Conservation (phyloP, 2,888 invertebrate genomes). For the Lepetodrilus schrolli region DNA sequence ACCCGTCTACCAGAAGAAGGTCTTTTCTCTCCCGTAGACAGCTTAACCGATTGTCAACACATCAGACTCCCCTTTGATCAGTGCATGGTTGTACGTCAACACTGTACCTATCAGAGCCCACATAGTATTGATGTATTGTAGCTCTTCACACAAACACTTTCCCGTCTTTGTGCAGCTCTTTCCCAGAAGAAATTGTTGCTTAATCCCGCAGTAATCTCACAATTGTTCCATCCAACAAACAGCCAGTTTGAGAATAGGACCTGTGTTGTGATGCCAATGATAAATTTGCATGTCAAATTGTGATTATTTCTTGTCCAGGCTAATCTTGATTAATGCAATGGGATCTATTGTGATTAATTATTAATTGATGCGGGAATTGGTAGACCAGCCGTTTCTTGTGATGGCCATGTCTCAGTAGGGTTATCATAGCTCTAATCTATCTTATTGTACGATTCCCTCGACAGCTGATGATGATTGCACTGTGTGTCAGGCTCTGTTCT, state of each 20-base stretch:
- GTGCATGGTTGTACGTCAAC: too few relatives aligned
- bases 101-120: too few relatives aligned
- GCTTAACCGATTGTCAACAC: too few relatives aligned
- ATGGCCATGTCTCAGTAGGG: too few relatives aligned
- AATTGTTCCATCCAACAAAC: not conserved
- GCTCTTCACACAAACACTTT: too few relatives aligned
- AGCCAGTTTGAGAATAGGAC: not conserved
- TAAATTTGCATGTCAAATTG: constrained; percentile 25
- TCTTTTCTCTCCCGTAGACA: too few relatives aligned
- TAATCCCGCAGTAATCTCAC: not conserved
- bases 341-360: constrained; percentile 25
- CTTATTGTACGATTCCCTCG: not conserved
- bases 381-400: not conserved
- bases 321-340: constrained; percentile 28
- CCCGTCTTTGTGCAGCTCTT: not conserved
- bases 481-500: too few relatives aligned
- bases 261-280: not conserved
- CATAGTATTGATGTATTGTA: too few relatives aligned
- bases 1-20: too few relatives aligned
- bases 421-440: not conserved
- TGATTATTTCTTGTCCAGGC: constrained; percentile 3
- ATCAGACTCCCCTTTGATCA: too few relatives aligned
- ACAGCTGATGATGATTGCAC: not conserved
- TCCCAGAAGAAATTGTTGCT: not conserved
- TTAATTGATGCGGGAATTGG: constrained; percentile 22